Conservation (phyloP, 2,888 invertebrate species). For the Anaspis maculata region DNA sequence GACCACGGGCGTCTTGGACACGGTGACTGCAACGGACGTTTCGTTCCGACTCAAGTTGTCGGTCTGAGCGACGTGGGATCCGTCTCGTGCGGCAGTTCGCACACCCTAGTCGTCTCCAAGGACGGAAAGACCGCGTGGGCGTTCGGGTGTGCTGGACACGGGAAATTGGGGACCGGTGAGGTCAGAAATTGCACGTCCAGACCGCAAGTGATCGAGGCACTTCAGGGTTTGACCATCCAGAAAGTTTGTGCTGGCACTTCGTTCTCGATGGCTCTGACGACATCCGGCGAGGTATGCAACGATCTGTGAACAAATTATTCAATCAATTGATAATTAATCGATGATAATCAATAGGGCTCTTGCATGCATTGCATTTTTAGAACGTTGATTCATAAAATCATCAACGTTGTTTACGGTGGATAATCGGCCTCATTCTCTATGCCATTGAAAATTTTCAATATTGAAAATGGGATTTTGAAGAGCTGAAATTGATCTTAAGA, state of each 20-base stretch:
- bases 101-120: conserved; percentile 46
- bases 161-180: conserved; percentile 45
- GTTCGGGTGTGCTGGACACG: conserved; percentile 50
- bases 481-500: too few species aligned
- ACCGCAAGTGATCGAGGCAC: conserved; percentile 51
- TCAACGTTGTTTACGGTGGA: too few species aligned
- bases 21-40: conserved; percentile 51
- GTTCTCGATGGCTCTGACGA: conserved; percentile 47
- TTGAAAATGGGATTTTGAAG: too few species aligned
- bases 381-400: too few species aligned
- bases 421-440: too few species aligned
- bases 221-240: conserved; percentile 48
- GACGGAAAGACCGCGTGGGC: conserved; percentile 52
- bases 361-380: too few species aligned
- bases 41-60: conserved; percentile 50
- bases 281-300: conserved; percentile 42
- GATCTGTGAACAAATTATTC: too few species aligned
- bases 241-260: conserved; percentile 50
- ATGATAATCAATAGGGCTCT: too few species aligned
- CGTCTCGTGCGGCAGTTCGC: conserved; percentile 50
- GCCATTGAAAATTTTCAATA: too few species aligned
- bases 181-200: conserved; percentile 40
- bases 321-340: too few species aligned
- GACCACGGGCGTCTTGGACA: conserved; percentile 50
- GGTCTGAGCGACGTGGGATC: conserved; percentile 50